Percentiles rank a stretch among this genome's conserved stretches.
Conservation (phyloP, 2,113 vertebrate species). For the Pluvianellus socialis region DNA sequence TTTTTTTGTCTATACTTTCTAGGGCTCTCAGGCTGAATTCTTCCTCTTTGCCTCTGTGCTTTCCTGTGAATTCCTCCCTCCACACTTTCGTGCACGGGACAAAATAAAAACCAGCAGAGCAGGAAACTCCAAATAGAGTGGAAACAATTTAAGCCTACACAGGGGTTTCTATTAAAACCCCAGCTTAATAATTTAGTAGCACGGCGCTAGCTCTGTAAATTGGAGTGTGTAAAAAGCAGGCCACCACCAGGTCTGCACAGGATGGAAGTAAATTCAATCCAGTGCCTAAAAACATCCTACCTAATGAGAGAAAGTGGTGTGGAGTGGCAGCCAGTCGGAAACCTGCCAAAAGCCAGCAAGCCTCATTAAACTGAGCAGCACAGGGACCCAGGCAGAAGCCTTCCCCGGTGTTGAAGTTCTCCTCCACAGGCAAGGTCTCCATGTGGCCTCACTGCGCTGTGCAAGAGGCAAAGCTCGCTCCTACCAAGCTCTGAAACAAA, state of each 20-base stretch:
- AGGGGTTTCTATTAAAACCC: conserved; percentile 44
- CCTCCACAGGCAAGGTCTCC: neutral
- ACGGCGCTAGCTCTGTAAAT: neutral
- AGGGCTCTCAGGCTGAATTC: neutral
- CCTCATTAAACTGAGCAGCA: neutral
- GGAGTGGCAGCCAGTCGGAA: neutral
- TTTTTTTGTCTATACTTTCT: neutral
- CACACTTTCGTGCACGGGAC: neutral
- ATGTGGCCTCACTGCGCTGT: neutral
- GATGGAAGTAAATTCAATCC: neutral
- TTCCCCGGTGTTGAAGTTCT: neutral
- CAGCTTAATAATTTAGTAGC: neutral
- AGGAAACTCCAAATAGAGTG: conserved; percentile 39
- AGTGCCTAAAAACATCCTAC: neutral
- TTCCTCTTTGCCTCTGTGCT: neutral
- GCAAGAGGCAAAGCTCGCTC: neutral
- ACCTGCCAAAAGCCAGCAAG: neutral
- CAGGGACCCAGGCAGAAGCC: neutral
- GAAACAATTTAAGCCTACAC: conserved; percentile 29
- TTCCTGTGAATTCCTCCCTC: conserved; percentile 2
- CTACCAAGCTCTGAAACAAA: neutral
- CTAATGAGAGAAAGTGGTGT: neutral
- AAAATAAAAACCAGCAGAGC: conserved; percentile 35
- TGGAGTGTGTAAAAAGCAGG: conserved; percentile 9
- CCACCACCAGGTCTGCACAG: neutral